Percentiles rank a stretch among this genome's conserved stretches.
Conservation (phyloP, 1,140 invertebrate genomes). For the Plectrocnemia conspersa region DNA sequence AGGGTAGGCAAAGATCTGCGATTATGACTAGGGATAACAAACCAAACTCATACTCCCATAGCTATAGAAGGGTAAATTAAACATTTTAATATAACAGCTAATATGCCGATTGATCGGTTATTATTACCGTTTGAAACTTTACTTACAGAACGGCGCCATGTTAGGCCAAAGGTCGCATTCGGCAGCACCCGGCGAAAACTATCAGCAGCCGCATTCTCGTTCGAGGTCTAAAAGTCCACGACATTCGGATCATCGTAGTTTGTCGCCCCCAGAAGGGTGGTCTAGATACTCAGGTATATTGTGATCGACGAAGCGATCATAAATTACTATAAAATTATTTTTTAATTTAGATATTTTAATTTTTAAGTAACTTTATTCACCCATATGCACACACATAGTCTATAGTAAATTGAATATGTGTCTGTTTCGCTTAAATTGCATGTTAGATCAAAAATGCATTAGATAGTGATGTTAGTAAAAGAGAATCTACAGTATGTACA, state of each 20-base stretch:
- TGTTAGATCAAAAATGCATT: no score
- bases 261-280: conserved; percentile 39
- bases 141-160: conserved; percentile 51
- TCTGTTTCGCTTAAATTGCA: no score
- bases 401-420: no score
- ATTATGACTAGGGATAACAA: conserved; percentile 52
- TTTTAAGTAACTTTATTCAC: no score
- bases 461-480: no score
- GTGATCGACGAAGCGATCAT: no score
- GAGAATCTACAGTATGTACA: no score
- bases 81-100: no score
- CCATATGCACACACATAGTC: no score
- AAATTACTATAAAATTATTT: no score
- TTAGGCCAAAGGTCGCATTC: conserved; percentile 47
- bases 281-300: conserved; percentile 34
- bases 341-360: no score
- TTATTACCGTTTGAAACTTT: conserved; percentile 22
- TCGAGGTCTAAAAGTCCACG: conserved; percentile 41
- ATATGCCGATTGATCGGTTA: neutral
- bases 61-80: conserved; percentile 46
- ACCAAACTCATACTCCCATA: conserved; percentile 31
- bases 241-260: conserved; percentile 37
- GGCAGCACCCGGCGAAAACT: conserved; percentile 44
- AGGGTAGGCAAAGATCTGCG: conserved; percentile 64
- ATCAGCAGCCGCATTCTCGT: conserved; percentile 34